Evolutionary conservation across 2,797 vertebrate species (phyloP), one percentile per base, ranked within the genome.

Genomic region (Hapalemur alaotrensis): DNA sequence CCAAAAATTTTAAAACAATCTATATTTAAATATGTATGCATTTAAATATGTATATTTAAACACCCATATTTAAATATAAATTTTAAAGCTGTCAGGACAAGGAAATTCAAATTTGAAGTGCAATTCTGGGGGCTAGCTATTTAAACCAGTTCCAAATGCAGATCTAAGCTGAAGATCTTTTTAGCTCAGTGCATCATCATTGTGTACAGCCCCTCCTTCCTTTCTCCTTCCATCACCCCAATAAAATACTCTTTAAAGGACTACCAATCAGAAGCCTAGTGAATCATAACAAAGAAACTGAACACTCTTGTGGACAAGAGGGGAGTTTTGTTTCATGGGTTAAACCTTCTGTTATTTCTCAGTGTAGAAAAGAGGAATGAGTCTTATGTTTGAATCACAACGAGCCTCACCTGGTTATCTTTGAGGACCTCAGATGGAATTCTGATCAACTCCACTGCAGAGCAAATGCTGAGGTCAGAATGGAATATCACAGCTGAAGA

Each of bases 31-130:
- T 94, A 78, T 52, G 30, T 54, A 73, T 54, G 28, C 28, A 92
- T 63, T 84, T 96, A 95, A 81, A 79, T 78, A 48, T 61, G 35
- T 72, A 41, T n/a, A 57, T 72, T 94, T 82, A 89, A 92, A 87
- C 67, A 79, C 23, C 61, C n/a, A 18, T 9, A 83, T 86, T 92
- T 91, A 96, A 88, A 95, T 92, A 95, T 70, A 92, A 63, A 79
- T 41, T 82, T 96, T 95, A 95, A 91, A 89, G 35, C 48, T 97
- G 59, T 89, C 52, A 63, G 72, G 87, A 89, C 65, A 35, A 89
- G 75, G 75, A 94, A 96, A 96, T 91, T 86, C 67, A 93, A 83
- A 83, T 93, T 61, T 63, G 85, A 96, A 95, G 63, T 91, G 52
- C 63, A 61, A 1, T 92, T 96, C 73, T 91, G 8, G 81, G 89